Percentiles rank a stretch among this genome's conserved stretches.
Evolutionary conservation across 1,140 invertebrate genomes (phyloP).

Genomic region (Drosophila oshimai): DNA sequence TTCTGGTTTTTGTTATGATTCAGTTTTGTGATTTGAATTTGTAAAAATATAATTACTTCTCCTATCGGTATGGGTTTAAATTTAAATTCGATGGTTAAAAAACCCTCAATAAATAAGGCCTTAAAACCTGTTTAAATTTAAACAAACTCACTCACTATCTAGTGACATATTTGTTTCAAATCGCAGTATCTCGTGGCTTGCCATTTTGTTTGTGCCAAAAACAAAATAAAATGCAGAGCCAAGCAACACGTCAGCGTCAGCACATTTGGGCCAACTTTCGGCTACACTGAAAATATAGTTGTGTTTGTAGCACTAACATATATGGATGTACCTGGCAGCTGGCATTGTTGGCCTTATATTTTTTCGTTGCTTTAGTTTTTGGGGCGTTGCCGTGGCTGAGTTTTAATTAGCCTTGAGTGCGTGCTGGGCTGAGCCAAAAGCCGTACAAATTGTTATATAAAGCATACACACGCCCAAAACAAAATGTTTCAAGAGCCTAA

Average conservation of each 20-base stretch:
- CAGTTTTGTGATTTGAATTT: too few relatives aligned
- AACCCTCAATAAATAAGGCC: background rate
- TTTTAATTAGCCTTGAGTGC: conserved; percentile 79
- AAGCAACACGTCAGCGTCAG: conserved; percentile 61
- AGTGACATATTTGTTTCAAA: conserved; percentile 4
- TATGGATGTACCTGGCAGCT: conserved; percentile 30
- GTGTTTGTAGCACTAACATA: background rate
- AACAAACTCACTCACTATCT: conserved; percentile 3
- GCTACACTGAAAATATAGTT: conserved; percentile 19
- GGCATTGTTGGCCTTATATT: conserved; percentile 21
- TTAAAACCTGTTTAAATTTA: background rate
- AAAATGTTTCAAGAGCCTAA: conserved; percentile 67
- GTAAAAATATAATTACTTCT: too few relatives aligned
- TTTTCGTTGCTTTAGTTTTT: conserved; percentile 17
- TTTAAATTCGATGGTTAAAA: too few relatives aligned
- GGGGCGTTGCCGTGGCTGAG: conserved; percentile 64
- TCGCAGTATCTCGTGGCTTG: conserved; percentile 15
- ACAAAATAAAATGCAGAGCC: conserved; percentile 35
- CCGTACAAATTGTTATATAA: conserved; percentile 78
- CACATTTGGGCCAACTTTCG: conserved; percentile 52
- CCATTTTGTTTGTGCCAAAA: conserved; percentile 48
- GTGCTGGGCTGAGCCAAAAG: conserved; percentile 58
- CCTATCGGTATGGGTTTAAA: too few relatives aligned
- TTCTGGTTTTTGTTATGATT: too few relatives aligned
- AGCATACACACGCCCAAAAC: conserved; percentile 57